These are phyloP conservation scores for Ornithorhynchus anatinus DNA, from an alignment of 2,113 vertebrate genomes.

Conservation along the genomic window DNA sequence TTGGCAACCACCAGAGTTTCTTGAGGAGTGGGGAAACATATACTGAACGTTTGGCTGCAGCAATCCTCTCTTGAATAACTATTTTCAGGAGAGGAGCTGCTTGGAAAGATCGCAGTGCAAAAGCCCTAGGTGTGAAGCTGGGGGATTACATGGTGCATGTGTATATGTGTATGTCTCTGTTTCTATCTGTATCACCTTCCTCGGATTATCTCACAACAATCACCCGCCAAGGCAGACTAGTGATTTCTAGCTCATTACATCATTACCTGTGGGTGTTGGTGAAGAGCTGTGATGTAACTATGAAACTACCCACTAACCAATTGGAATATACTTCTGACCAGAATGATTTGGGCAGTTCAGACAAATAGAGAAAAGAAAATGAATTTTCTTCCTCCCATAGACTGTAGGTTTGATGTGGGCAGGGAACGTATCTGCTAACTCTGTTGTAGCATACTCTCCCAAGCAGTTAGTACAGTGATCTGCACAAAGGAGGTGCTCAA, in stretches of 20 bases:
- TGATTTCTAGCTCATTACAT: neutral
- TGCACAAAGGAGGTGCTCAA: too few relatives aligned
- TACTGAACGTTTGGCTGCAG: slow-evolving; percentile 1
- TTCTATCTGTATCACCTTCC: neutral
- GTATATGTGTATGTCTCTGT: neutral
- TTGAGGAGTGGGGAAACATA: too few relatives aligned
- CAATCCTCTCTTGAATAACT: neutral
- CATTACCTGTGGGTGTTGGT: neutral
- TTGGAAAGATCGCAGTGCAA: neutral
- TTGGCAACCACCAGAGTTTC: too few relatives aligned
- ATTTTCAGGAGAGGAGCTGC: slow-evolving; percentile 19
- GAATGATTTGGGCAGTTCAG: too few relatives aligned
- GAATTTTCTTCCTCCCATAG: too few relatives aligned
- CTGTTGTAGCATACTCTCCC: too few relatives aligned
- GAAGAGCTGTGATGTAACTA: accelerated
- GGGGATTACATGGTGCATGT: too few relatives aligned
- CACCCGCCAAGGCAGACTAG: neutral
- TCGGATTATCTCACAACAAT: neutral
- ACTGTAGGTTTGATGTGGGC: too few relatives aligned
- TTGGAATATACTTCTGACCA: neutral
- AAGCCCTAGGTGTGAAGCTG: neutral
- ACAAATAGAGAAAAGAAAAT: too few relatives aligned
- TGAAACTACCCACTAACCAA: neutral
- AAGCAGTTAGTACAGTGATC: too few relatives aligned
- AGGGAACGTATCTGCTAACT: too few relatives aligned